Evolutionary conservation across 2,888 invertebrate genomes (phyloP).

Genomic region (Drosophila histrio): DNA sequence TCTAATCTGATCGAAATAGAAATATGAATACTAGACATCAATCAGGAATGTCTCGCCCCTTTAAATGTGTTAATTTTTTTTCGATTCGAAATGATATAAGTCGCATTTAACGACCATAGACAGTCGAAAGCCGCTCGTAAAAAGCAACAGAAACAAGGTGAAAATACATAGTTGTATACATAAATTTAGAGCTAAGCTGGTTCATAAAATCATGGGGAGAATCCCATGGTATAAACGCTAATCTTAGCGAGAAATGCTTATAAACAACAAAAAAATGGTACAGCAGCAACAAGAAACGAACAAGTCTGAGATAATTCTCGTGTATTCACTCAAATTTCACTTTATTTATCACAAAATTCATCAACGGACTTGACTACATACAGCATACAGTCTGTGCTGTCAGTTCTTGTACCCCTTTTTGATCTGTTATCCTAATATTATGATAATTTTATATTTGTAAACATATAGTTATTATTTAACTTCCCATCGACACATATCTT

Average conservation of each 20-base stretch:
- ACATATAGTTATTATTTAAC: background rate
- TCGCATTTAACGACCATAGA: conserved; percentile 1
- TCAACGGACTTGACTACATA: conserved; percentile 36
- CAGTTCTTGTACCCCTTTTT: background rate
- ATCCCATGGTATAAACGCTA: background rate
- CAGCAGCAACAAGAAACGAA: conserved; percentile 2
- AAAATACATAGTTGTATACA: background rate
- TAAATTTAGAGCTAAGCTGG: conserved; percentile 16
- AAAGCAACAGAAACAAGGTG: background rate
- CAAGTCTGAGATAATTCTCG: conserved; percentile 27
- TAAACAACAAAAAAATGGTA: conserved; percentile 7
- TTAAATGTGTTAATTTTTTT: background rate
- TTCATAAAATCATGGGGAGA: conserved; percentile 15
- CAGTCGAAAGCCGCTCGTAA: conserved; percentile 6
- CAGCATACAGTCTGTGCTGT: background rate
- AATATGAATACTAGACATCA: background rate
- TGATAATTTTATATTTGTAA: background rate
- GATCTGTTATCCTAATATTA: background rate
- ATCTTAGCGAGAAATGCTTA: background rate
- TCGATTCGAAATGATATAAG: conserved; percentile 1
- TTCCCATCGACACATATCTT: background rate
- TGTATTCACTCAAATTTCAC: conserved; percentile 57
- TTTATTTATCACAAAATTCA: conserved; percentile 61
- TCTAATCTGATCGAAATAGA: background rate
- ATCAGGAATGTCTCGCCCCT: background rate